A percentile compares a stretch with the other conserved stretches of the same genome.
These are phyloP conservation scores for Dolichomitus sp. DNA, from an alignment of 2,888 invertebrate genomes.

Conservation along the genomic window DNA sequence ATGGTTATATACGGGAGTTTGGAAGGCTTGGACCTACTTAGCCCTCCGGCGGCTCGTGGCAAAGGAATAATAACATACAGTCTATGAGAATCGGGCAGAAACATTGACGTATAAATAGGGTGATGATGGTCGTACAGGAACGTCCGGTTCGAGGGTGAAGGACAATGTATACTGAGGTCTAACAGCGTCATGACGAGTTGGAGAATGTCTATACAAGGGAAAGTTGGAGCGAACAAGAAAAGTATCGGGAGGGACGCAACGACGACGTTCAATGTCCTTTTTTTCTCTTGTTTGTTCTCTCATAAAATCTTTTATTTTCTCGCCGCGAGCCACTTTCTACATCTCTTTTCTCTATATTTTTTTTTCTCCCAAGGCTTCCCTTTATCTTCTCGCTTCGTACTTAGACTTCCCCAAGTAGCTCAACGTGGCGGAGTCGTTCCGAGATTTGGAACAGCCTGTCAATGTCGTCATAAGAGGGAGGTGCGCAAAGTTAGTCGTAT, in stretches of 20 bases:
- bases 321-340: background rate
- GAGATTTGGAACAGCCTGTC: background rate
- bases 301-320: slow-evolving; percentile 49
- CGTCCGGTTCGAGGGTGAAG: slow-evolving; percentile 11
- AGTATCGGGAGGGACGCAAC: slow-evolving; percentile 27
- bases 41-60: slow-evolving; percentile 25
- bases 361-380: slow-evolving; percentile 24
- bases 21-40: slow-evolving; percentile 27
- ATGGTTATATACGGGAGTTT: slow-evolving; percentile 43
- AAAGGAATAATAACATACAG: slow-evolving; percentile 47
- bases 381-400: slow-evolving; percentile 10
- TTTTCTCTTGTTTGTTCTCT: slow-evolving; percentile 48
- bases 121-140: slow-evolving; percentile 32
- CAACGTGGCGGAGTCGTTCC: background rate
- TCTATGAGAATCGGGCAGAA: slow-evolving; percentile 4
- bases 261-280: slow-evolving; percentile 36
- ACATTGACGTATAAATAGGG: slow-evolving; percentile 43
- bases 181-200: slow-evolving; percentile 14
- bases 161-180: slow-evolving; percentile 25
- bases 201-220: slow-evolving; percentile 4
- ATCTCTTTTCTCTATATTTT: background rate
- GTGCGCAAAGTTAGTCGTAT: slow-evolving; percentile 5
- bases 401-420: background rate
- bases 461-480: background rate
- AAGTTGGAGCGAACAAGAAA: slow-evolving; percentile 18